A percentile compares a stretch with the other conserved stretches of the same genome.
Conservation (phyloP, 2,113 vertebrate species). For the Dissostichus mawsoni region DNA sequence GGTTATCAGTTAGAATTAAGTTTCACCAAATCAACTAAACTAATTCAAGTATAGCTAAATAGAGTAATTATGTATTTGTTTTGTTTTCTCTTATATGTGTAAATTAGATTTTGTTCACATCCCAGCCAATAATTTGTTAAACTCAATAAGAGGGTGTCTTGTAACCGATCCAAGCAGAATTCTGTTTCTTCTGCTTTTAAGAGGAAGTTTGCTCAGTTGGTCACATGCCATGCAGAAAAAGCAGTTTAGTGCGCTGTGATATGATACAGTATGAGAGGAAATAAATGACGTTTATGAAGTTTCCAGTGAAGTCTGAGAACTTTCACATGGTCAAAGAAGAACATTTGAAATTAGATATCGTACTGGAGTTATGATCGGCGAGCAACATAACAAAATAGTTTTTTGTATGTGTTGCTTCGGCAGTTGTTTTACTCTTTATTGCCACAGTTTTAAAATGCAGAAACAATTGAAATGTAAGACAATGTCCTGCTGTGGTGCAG, state of each 20-base stretch:
- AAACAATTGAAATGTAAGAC: no score
- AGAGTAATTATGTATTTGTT: no score
- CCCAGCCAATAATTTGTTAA: not conserved
- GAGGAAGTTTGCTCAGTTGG: slow-evolving; percentile 11
- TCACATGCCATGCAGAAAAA: not conserved
- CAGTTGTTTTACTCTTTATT: not conserved
- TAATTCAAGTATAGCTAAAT: no score
- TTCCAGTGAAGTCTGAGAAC: not conserved
- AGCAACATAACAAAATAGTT: not conserved
- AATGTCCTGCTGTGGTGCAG: slow-evolving; percentile 65
- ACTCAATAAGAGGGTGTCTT: not conserved
- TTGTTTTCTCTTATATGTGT: not conserved
- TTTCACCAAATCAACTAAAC: no score
- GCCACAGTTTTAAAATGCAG: not conserved
- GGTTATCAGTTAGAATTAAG: not conserved
- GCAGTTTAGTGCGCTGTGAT: not conserved
- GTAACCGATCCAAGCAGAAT: no score
- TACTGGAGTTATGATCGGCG: not conserved
- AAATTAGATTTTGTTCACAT: not conserved
- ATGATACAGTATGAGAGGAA: not conserved
- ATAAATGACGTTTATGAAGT: not conserved
- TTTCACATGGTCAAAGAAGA: not conserved
- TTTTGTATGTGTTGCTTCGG: not conserved
- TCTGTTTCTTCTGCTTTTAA: not conserved
- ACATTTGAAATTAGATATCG: not conserved